phyloP scores from a whole-genome alignment of 2,113 vertebrate species.

The Proteles cristata region DNA sequence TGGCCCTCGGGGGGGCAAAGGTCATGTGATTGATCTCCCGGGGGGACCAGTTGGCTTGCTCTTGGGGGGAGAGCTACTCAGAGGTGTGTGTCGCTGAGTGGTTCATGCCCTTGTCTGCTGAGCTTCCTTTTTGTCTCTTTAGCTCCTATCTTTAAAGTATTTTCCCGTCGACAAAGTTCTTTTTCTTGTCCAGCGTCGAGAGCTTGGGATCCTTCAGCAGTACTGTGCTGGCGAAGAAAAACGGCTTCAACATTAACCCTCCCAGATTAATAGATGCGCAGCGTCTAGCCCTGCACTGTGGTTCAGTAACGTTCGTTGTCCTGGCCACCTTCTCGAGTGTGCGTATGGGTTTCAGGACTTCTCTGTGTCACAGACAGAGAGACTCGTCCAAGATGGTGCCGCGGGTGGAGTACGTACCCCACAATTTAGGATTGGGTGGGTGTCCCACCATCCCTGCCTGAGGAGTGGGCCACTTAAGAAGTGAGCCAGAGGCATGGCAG shows the following conservation, averaged over 20 bases:
- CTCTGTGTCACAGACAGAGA: neutral
- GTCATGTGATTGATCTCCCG: neutral
- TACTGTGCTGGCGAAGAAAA: neutral
- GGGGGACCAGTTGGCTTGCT: neutral
- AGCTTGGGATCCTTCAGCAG: neutral
- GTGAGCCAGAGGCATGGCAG: neutral
- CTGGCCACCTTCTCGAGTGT: neutral
- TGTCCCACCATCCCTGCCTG: neutral
- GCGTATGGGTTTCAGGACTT: rapidly evolving
- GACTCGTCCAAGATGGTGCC: neutral
- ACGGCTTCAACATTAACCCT: neutral
- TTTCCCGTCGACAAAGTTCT: neutral
- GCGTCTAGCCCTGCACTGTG: neutral
- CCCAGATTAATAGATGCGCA: neutral
- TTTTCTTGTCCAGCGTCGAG: neutral
- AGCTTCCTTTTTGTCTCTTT: neutral
- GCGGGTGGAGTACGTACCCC: neutral
- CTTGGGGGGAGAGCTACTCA: neutral
- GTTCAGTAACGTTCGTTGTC: neutral
- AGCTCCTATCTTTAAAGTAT: neutral
- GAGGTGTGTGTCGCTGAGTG: neutral
- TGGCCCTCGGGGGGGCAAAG: neutral
- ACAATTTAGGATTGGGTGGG: neutral
- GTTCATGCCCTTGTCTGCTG: neutral
- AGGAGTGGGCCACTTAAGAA: neutral